Conservation (phyloP, 2,888 invertebrate species). For the Nemapogon koenigi region DNA sequence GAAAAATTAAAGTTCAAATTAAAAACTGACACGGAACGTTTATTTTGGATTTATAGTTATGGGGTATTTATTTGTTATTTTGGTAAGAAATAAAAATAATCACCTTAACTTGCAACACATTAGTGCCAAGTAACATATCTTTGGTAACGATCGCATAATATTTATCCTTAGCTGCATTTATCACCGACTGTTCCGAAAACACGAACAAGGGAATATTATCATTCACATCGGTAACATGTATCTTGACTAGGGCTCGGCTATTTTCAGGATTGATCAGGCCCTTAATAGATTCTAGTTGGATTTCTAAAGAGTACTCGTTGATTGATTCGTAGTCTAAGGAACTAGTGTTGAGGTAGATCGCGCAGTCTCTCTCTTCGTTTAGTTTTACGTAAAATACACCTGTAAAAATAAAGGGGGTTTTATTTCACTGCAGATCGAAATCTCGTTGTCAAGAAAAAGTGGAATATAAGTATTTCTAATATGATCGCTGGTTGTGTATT, state of each 20-base stretch:
- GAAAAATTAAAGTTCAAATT: no score
- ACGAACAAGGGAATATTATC: conserved; percentile 88
- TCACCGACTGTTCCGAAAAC: conserved; percentile 67
- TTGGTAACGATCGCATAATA: conserved; percentile 83
- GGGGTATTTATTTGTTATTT: no score
- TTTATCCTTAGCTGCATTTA: conserved; percentile 67
- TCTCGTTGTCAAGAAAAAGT: no score
- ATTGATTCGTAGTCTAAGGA: conserved; percentile 81
- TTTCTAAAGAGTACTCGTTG: conserved; percentile 74
- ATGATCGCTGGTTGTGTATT: no score
- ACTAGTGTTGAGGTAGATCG: conserved; percentile 73
- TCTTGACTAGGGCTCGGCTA: conserved; percentile 76
- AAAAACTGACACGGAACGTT: no score
- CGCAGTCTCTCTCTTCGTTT: conserved; percentile 83
- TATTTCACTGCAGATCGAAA: no score
- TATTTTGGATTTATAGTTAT: no score
- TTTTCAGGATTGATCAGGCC: conserved; percentile 81
- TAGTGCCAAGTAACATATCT: conserved; percentile 75
- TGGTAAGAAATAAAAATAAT: no score
- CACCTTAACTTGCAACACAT: conserved; percentile 80
- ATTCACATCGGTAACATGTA: conserved; percentile 87
- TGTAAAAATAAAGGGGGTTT: no score
- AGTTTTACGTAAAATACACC: conserved; percentile 76
- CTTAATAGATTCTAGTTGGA: conserved; percentile 80
- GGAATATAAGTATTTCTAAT: no score